Base-by-base conservation (phyloP, 2,888 invertebrate genomes). In the Pammene fasciana region DNA sequence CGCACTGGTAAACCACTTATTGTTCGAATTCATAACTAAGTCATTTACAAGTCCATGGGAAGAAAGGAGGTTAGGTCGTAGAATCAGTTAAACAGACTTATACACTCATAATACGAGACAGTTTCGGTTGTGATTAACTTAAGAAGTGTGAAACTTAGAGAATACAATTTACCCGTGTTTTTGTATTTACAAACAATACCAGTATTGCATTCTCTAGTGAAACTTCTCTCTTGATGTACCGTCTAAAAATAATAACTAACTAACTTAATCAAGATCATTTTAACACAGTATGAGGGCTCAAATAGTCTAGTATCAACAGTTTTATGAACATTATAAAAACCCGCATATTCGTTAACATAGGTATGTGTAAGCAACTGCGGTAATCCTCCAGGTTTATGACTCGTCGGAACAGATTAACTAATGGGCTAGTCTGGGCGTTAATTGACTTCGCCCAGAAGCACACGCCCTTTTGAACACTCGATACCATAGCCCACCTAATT, bases 331-430 rank as follows among this genome's bases (percentile, higher is more conserved):
- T 80, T 79, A 80, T 79, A 72, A 26, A 70, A 67, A 72, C 84
- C 86, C 86, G 85, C 82, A 84, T 86, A 75, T 76, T 78, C 76
- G 74, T 71, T 71, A 65, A 75, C n/a, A n/a, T n/a, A n/a, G n/a
- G 75, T 79, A 80, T 78, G 76, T 74, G 75, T 3, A 26, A 26
- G 75, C 78, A 80, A 78, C 76, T 74, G 75, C 74, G 74, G 74
- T 82, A 79, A 84, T 82, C 79, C 73, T 76, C 79, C 76, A 75
- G 73, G 84, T 87, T 88, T 86, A 88, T 84, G 80, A 80, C 78
- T 70, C 71, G 68, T 71, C 75, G 83, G 78, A 81, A 76, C 76
- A 80, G 79, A 87, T 86, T 84, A 86, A 82, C 80, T 83, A 85
- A 87, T 82, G 78, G 81, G 72, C 73, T 72, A 76, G 76, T 79